These are phyloP conservation scores for Phortica okadai DNA, from an alignment of 2,888 invertebrate genomes.

Conservation along the genomic window DNA sequence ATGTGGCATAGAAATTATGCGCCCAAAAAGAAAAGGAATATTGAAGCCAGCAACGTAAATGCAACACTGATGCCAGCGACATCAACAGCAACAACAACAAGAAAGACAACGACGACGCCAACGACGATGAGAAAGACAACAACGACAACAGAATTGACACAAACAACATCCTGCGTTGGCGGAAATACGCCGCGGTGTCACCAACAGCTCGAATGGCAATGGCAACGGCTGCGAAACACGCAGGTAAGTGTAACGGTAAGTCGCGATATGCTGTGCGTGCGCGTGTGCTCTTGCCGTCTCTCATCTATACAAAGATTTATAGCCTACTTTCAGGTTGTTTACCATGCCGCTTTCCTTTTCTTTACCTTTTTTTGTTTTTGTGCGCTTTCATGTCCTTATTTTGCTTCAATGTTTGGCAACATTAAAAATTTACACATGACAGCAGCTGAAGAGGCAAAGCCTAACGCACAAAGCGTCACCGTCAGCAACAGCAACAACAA, in stretches of 20 bases:
- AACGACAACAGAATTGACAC: background rate
- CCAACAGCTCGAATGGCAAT: conserved; percentile 40
- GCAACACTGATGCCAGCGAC: background rate
- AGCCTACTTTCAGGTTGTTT: conserved; percentile 59
- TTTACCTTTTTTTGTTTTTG: conserved; percentile 2
- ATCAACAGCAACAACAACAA: background rate
- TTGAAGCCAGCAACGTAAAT: background rate
- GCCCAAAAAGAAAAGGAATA: background rate
- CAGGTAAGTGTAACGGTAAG: background rate
- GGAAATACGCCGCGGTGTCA: conserved; percentile 35
- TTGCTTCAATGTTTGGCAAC: conserved; percentile 46
- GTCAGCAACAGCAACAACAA: background rate
- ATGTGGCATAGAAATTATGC: conserved; percentile 11
- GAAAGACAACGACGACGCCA: background rate
- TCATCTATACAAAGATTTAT: conserved; percentile 54
- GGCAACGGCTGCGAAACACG: conserved; percentile 40
- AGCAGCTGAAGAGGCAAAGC: conserved; percentile 33
- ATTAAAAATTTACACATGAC: conserved; percentile 68
- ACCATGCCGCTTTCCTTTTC: conserved; percentile 32
- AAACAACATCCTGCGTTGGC: background rate
- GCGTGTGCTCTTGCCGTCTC: background rate
- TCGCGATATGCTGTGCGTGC: background rate
- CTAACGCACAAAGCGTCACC: background rate
- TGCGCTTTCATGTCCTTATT: background rate
- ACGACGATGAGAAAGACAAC: background rate